phyloP scores from a whole-genome alignment of 2,888 invertebrate species.

The Brachyptera putata region DNA sequence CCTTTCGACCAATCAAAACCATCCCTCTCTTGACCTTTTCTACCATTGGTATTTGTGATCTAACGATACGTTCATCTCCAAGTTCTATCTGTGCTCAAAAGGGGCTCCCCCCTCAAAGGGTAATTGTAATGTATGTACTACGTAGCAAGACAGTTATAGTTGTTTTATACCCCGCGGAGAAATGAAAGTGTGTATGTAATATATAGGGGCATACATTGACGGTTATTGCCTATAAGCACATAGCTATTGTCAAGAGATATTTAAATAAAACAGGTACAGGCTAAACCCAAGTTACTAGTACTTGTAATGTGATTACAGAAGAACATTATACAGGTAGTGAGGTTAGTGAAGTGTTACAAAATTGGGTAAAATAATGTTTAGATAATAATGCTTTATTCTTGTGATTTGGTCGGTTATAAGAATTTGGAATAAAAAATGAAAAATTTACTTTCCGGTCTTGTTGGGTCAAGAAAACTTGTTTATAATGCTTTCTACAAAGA shows the following conservation, averaged over 20 bases:
- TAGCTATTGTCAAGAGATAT: conserved; percentile 2
- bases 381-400: too few relatives aligned
- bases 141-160: conserved; percentile 6
- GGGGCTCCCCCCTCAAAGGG: background rate
- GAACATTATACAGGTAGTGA: conserved; percentile 4
- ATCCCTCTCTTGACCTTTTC: too few relatives aligned
- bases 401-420: too few relatives aligned
- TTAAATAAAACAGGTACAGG: conserved; percentile 17
- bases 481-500: too few relatives aligned
- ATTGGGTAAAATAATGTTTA: too few relatives aligned
- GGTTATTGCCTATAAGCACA: conserved; percentile 10
- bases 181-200: conserved; percentile 11
- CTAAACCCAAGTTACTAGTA: background rate
- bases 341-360: background rate
- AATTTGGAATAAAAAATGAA: background rate
- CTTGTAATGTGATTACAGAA: conserved; percentile 10
- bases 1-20: too few relatives aligned
- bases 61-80: too few relatives aligned
- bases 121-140: conserved; percentile 18
- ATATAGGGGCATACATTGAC: conserved; percentile 10
- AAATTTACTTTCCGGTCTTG: conserved; percentile 7
- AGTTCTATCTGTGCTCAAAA: background rate
- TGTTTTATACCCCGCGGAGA: conserved; percentile 1
- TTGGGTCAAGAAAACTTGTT: too few relatives aligned
- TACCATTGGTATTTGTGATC: too few relatives aligned